Percentiles rank a stretch among this genome's conserved stretches.
phyloP scores from a whole-genome alignment of 1,140 invertebrate genomes.

The Pygmarrhopalites habei region DNA sequence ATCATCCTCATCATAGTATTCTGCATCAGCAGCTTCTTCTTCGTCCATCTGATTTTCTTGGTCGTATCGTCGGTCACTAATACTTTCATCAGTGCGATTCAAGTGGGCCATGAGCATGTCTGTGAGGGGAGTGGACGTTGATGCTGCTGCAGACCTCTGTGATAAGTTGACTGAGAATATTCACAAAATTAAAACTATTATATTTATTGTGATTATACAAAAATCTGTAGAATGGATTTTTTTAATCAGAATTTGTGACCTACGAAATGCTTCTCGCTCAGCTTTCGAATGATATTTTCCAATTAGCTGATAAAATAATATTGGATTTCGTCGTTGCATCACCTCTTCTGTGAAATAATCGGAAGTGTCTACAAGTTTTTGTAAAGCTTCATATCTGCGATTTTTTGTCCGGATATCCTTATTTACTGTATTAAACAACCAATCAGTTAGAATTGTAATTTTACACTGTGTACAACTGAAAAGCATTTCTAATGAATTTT shows the following conservation, averaged over 20 bases:
- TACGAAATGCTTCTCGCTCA: constrained; percentile 52
- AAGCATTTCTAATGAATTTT: neutral
- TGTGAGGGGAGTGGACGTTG: constrained; percentile 41
- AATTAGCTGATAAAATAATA: constrained; percentile 79
- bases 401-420: constrained; percentile 61
- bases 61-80: constrained; percentile 52
- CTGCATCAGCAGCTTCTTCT: constrained; percentile 43
- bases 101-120: constrained; percentile 47
- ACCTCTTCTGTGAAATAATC: constrained; percentile 82
- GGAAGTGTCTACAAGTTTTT: constrained; percentile 60
- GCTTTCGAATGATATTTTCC: constrained; percentile 72
- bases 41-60: constrained; percentile 53
- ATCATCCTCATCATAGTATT: constrained; percentile 42
- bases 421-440: constrained; percentile 18
- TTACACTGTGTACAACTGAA: neutral
- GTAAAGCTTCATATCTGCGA: constrained; percentile 71
- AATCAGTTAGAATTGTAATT: neutral
- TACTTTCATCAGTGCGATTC: constrained; percentile 46
- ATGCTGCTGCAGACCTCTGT: neutral
- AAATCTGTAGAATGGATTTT: too few relatives aligned
- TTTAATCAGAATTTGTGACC: too few relatives aligned
- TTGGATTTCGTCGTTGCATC: constrained; percentile 85
- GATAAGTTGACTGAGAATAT: too few relatives aligned
- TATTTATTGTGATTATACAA: too few relatives aligned
- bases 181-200: too few relatives aligned